Base-by-base conservation (phyloP, 2,888 invertebrate species). In the Conchocele bisecta region DNA sequence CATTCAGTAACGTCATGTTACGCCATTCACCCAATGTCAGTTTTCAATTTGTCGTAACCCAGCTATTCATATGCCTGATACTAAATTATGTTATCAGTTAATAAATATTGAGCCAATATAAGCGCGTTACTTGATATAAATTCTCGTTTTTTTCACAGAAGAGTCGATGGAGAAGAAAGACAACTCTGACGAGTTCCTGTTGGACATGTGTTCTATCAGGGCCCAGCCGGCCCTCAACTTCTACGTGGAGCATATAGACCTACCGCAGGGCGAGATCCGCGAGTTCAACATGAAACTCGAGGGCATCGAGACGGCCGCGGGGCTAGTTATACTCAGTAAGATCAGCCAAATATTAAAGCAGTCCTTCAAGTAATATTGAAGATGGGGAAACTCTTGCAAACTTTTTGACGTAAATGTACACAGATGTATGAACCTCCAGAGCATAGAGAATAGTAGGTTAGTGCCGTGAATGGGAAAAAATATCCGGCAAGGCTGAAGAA, bases 221-320 rank as follows among this genome's bases (percentile, higher is more conserved):
- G 97, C 98, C 68, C 97, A 97, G 91, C 98, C 98, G 33, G 96
- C 97, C 7, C 92, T 99, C 81, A 97, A 98, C 93, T 97, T 98
- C 7, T 98, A 98, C 92, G 97, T 98, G 91, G 99, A 99, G 91
- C 96, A 95, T 82, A 93, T 97, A 76, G 93, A 94, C 28, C 93
- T 97, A 71, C 96, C 96, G 1, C 94, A 94, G 74, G 94, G 94
- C 67, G 93, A 95, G 91, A 93, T 97, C 76, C 93, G 94, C 80
- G 46, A 77, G 42, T 79, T 80, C 42, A 93, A 94, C 83, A 94
- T 95, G 89, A 95, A 95, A 86, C 94, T 96, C 86, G 94, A 94
- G 76, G 96, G 97, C 31, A 95, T 97, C 66, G 95, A 98, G 79
- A 97, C 97, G 42, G 94, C 97, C 72, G 97, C 98, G 56, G 91